Evolutionary conservation across 2,797 vertebrate species (phyloP), one percentile per base, ranked within the genome.

Genomic region (Coccyzus lansbergi): DNA sequence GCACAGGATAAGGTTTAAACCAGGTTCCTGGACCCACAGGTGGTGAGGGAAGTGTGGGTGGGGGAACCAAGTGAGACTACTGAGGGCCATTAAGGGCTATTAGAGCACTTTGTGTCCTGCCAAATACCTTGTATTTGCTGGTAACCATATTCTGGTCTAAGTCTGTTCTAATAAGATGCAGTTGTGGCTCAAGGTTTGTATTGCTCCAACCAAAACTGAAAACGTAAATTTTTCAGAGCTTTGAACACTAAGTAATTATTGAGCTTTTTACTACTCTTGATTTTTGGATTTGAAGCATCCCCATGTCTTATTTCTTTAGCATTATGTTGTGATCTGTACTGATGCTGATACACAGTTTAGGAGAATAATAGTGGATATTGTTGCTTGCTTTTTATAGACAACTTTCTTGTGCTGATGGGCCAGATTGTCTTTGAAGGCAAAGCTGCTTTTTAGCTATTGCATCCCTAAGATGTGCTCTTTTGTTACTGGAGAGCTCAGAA

Each of bases 401-500:
- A 72, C 75, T 77, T 92, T 22, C 55, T 62, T 56, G 56, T 78
- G 60, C 75, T 91, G 83, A 80, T 77, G 51, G 40, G 52, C n/a
- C 69, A 91, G 64, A 38, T 48, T 0, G 1, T 71, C 84, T 83
- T 70, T 71, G 93, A 74, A 82, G 92, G 59, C n/a, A 76, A 95
- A 70, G 52, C 81, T 90, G 14, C 28, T 93, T 88, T 90, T 88
- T 46, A 78, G 26, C 76, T 95, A 31, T 91, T 86, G 85, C 34
- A 67, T 91, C 90, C 64, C 65, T 90, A 63, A 72, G 90, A 90
- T 67, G 69, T 62, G 96, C 56, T 86, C 38, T 52, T 90, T 94
- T 93, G 78, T 92, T 92, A 42, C 55, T 42, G 62, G 83, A 42
- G 93, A 79, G 29, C 59, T 92, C 65, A 87, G 69, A 95, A 95